These are phyloP conservation scores for Drosophila paulistorum DNA, from an alignment of 1,140 invertebrate genomes.

Conservation along the genomic window DNA sequence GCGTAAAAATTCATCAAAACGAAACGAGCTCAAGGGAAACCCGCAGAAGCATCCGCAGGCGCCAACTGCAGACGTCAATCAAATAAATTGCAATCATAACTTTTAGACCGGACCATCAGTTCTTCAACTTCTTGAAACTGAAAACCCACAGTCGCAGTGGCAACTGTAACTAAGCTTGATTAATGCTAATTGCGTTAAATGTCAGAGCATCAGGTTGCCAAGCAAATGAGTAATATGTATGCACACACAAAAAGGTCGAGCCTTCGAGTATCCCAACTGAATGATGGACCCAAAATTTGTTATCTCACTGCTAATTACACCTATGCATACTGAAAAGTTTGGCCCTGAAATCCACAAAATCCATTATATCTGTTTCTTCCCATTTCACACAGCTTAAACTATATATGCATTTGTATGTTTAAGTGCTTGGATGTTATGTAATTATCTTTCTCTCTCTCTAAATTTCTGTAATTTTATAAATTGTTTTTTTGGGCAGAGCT, in stretches of 20 bases:
- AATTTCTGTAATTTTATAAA: constrained; percentile 17
- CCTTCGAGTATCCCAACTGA: constrained; percentile 20
- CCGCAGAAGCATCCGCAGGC: constrained; percentile 11
- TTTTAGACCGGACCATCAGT: constrained; percentile 21
- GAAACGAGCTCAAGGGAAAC: constrained; percentile 71
- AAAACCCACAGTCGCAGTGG: constrained; percentile 6
- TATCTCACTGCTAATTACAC: constrained; percentile 41
- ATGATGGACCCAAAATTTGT: constrained; percentile 26
- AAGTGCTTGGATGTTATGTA: constrained; percentile 34
- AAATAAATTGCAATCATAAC: constrained; percentile 52
- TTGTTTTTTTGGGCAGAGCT: background rate
- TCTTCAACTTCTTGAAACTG: background rate
- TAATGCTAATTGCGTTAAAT: constrained; percentile 72
- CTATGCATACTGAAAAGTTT: constrained; percentile 26
- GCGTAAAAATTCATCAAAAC: constrained; percentile 58
- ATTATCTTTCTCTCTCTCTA: background rate
- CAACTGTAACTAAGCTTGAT: constrained; percentile 51
- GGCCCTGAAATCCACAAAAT: constrained; percentile 42
- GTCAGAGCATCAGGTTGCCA: constrained; percentile 52
- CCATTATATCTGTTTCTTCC: background rate
- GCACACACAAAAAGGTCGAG: constrained; percentile 42
- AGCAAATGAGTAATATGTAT: constrained; percentile 44
- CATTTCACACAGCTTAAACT: constrained; percentile 30
- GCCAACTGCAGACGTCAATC: constrained; percentile 38
- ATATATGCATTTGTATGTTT: background rate